phyloP scores from a whole-genome alignment of 2,888 invertebrate species.

The Chymomyza caudatula region DNA sequence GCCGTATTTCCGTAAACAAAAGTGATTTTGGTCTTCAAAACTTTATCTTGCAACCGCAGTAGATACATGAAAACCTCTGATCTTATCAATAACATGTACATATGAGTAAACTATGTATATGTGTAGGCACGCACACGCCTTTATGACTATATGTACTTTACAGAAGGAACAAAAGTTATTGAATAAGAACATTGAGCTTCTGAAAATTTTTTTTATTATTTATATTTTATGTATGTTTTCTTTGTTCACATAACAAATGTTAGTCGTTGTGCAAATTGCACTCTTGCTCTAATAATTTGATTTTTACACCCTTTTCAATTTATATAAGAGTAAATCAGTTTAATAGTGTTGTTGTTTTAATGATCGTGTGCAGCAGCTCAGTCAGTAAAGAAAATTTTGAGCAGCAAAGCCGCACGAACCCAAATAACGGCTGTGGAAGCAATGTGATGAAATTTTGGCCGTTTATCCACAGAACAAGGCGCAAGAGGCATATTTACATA shows the following conservation, averaged over 20 bases:
- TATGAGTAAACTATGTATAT: too few species aligned
- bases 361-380: not conserved
- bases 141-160: too few species aligned
- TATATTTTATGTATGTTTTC: slow-evolving; percentile 49
- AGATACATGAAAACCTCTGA: too few species aligned
- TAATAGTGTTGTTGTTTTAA: not conserved
- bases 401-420: slow-evolving; percentile 3
- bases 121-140: too few species aligned
- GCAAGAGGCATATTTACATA: slow-evolving; percentile 29
- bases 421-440: not conserved
- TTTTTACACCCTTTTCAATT: not conserved
- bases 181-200: too few species aligned
- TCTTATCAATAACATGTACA: too few species aligned
- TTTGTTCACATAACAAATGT: slow-evolving; percentile 62
- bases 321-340: not conserved
- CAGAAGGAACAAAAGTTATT: too few species aligned
- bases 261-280: slow-evolving; percentile 25
- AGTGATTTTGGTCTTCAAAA: too few species aligned
- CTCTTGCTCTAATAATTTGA: not conserved
- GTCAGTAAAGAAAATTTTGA: slow-evolving; percentile 14
- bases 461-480: slow-evolving; percentile 30
- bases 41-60: too few species aligned
- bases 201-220: slow-evolving; percentile 53
- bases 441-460: slow-evolving; percentile 32
- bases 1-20: too few species aligned